Percentiles rank a stretch among this genome's conserved stretches.
These are phyloP conservation scores for Syngnathus acus DNA, from an alignment of 2,797 vertebrate genomes.

Conservation along the genomic window DNA sequence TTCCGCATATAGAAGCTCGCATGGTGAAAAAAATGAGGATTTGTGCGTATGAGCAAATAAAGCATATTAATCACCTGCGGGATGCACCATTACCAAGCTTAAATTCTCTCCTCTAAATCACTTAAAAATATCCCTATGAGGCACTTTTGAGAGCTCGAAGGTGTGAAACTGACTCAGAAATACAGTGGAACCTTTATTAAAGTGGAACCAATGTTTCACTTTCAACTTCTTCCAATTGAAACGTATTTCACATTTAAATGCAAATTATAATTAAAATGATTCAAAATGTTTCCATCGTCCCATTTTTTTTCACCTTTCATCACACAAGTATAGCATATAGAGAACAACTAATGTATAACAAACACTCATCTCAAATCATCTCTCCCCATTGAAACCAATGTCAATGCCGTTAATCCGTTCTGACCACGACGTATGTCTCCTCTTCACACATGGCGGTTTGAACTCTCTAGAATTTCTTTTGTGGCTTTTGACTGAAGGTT, in stretches of 20 bases:
- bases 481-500: too few species aligned
- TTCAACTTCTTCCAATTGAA: neutral
- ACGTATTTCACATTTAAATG: neutral
- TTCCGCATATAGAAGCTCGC: neutral
- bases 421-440: neutral
- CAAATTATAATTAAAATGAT: neutral
- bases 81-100: neutral
- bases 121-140: neutral
- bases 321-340: too few species aligned
- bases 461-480: too few species aligned
- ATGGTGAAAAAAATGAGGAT: neutral
- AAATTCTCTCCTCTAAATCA: neutral
- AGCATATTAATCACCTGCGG: conserved; percentile 4
- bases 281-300: too few species aligned
- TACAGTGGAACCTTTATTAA: neutral
- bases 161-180: neutral
- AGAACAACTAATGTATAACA: too few species aligned
- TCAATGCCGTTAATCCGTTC: too few species aligned
- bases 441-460: neutral
- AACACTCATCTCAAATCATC: too few species aligned
- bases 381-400: too few species aligned
- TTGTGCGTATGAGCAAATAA: neutral
- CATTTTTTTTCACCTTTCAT: too few species aligned
- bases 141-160: neutral
- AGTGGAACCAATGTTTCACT: neutral